These are phyloP conservation scores for Sanderia malayensis DNA, from an alignment of 30 jellyfish, hydroid and myxozoan species.

Conservation along the genomic window DNA sequence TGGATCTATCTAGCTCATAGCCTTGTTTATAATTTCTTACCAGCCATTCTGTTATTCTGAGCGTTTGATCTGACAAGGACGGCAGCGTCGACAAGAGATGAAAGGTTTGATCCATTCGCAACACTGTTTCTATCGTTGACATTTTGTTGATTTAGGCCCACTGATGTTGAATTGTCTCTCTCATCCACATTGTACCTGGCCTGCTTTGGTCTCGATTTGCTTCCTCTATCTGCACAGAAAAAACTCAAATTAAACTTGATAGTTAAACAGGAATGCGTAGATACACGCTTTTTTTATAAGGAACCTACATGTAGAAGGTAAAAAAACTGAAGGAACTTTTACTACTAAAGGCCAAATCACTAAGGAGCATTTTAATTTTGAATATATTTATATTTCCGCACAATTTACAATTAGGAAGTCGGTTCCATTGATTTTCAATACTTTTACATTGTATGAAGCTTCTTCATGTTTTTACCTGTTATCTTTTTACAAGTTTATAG, in stretches of 20 bases:
- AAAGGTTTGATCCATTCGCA: constrained; percentile 28
- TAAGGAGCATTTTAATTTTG: too few species aligned
- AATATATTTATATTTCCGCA: too few species aligned
- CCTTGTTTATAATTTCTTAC: too few species aligned
- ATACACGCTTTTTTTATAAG: neutral
- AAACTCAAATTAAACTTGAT: neutral
- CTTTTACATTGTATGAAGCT: too few species aligned
- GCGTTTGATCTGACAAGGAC: constrained; percentile 63
- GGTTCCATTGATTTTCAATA: too few species aligned
- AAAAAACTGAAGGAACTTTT: too few species aligned
- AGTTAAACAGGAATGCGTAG: neutral
- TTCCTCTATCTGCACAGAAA: neutral
- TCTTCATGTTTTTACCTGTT: too few species aligned
- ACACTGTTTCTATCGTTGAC: neutral
- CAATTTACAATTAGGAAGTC: too few species aligned
- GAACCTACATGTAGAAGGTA: neutral
- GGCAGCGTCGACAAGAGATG: constrained; percentile 73
- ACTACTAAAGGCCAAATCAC: too few species aligned
- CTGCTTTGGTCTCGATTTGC: neutral
- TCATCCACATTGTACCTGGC: neutral
- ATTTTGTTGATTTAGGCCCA: neutral
- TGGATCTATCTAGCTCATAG: too few species aligned
- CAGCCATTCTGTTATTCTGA: constrained; percentile 22
- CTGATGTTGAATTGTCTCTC: neutral
- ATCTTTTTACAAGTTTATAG: too few species aligned